Evolutionary conservation across 2,888 invertebrate genomes (phyloP).

Genomic region (Agrotis clavis): DNA sequence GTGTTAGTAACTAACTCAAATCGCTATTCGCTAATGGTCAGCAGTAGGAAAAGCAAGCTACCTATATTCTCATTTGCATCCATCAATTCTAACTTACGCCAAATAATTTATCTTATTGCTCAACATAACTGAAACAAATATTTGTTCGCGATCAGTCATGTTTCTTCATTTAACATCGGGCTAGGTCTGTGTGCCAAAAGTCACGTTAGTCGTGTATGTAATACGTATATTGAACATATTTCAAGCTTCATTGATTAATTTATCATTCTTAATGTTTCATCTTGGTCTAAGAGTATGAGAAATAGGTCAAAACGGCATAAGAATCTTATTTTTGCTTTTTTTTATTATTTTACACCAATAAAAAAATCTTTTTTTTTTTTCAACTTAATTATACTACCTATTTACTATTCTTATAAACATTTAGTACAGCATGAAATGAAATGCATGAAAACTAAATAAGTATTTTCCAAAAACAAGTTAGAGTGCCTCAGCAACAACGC

Average conservation of each 20-base stretch:
- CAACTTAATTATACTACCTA: not conserved
- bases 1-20: not conserved
- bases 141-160: conserved; percentile 57
- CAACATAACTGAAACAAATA: conserved; percentile 58
- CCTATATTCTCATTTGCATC: not conserved
- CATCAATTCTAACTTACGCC: conserved; percentile 27
- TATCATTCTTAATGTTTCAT: conserved; percentile 10
- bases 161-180: conserved; percentile 52
- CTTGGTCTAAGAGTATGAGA: conserved; percentile 1
- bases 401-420: no score
- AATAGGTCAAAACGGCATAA: not conserved
- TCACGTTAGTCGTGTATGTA: conserved; percentile 51
- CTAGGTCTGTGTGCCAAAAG: conserved; percentile 53
- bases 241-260: conserved; percentile 46
- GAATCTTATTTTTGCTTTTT: no score
- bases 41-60: not conserved
- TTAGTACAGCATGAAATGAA: no score
- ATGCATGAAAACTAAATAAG: no score
- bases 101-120: conserved; percentile 52
- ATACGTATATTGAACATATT: conserved; percentile 38
- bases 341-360: no score
- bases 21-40: not conserved
- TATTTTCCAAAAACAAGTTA: no score
- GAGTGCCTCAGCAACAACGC: not conserved
- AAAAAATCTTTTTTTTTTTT: not conserved